Percentiles rank a stretch among this genome's conserved stretches.
phyloP scores from a whole-genome alignment of 2,113 vertebrate species.

The Anas platyrhynchos region DNA sequence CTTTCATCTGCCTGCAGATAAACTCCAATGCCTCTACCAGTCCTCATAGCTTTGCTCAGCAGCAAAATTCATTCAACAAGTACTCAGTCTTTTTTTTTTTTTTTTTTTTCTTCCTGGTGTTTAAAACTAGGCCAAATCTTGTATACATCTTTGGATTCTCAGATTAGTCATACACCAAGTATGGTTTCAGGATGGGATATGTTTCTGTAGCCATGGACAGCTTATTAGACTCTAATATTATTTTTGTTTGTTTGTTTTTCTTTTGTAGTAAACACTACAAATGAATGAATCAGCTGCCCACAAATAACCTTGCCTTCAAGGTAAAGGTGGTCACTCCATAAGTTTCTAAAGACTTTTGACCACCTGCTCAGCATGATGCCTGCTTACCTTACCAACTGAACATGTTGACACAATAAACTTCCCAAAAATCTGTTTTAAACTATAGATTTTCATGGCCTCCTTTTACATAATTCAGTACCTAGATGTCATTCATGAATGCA shows the following conservation, averaged over 20 bases:
- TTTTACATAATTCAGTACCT: neutral
- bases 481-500: neutral
- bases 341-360: neutral
- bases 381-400: neutral
- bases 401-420: neutral
- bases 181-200: neutral
- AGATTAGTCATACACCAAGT: neutral
- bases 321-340: neutral
- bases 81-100: neutral
- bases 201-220: neutral
- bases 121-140: neutral
- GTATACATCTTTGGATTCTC: neutral
- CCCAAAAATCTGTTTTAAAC: neutral
- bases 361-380: neutral
- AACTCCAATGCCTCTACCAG: neutral
- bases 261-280: neutral
- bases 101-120: neutral
- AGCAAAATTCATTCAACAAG: neutral
- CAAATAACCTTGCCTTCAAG: neutral
- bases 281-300: neutral
- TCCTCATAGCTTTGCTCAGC: neutral
- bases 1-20: neutral
- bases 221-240: neutral
- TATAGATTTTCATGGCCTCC: neutral
- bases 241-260: neutral